Evolutionary conservation across 1,140 invertebrate genomes (phyloP), one percentile per base, ranked within the genome.

Genomic region (Drosophila nannoptera): DNA sequence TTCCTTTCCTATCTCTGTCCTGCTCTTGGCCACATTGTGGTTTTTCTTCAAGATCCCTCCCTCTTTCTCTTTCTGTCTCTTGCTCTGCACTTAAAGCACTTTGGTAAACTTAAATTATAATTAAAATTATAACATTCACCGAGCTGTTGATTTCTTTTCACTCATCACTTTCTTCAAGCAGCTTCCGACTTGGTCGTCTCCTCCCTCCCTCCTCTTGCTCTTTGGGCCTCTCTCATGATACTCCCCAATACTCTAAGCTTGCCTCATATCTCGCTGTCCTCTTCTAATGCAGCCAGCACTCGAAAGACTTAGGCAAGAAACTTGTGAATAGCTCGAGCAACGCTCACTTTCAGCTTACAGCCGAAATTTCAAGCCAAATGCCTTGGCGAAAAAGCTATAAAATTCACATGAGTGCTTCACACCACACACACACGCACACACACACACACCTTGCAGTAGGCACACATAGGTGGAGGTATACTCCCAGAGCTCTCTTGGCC

Each of bases 371-470:
- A 43, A 67, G 56, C 43, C 31, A 75, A 73, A 78, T 73, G 52
- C 48, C 46, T 42, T 32, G 33, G 63, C 65, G 64, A 75, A 68
- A 75, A 69, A 14, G 63, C 63, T 38, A 78, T 73, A 75, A 68
- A 83, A 67, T 82, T 75, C 75, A 82, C 78, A 84, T 84, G 80
- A 67, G 63, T 84, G 72, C 67, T 74, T 75, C 67, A 63, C 70
- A 77, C 62, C 69, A 71, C 53, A 71, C 42, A 55, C 35, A 36
- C 8, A 29, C 9, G 43, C 54, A 52, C 53, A 29, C 36, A 45
- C 38, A 16, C 50, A 45, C 33, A 49, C 32, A 22, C 49, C 22
- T 1, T 2, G 22, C 22, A 2, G 1, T 0, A 31, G 8, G 8
- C 22, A 43, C n/a, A 53, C 38, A 46, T 12, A 49, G 46, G 5